phyloP scores from a whole-genome alignment of 2,888 invertebrate species.

The Tubulanus polymorphus region DNA sequence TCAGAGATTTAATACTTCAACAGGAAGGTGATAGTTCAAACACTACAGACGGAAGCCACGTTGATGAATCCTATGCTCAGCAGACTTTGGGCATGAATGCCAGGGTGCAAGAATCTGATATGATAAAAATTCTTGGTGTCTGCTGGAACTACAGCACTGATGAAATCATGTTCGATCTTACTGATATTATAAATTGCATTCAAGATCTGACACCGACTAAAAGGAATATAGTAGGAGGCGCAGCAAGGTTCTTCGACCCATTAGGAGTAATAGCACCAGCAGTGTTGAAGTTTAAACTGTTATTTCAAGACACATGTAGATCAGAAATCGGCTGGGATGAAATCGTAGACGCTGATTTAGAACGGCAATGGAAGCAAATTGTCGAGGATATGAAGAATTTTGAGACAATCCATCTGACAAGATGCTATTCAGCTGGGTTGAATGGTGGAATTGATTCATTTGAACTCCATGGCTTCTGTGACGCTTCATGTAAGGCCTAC shows the following conservation, averaged over 20 bases:
- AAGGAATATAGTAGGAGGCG: neutral
- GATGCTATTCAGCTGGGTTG: neutral
- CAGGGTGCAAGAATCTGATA: too few relatives aligned
- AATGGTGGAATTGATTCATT: neutral
- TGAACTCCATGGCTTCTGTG: neutral
- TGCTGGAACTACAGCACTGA: too few relatives aligned
- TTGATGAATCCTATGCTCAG: too few relatives aligned
- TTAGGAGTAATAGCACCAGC: neutral
- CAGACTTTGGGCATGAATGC: too few relatives aligned
- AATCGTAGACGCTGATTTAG: neutral
- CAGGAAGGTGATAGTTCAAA: too few relatives aligned
- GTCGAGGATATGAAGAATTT: neutral
- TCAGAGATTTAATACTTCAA: too few relatives aligned
- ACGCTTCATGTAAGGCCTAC: neutral
- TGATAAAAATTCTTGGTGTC: too few relatives aligned
- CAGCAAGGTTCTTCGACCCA: neutral
- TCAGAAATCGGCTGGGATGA: neutral
- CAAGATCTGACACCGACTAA: neutral
- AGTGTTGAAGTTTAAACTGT: neutral
- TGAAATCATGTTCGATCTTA: too few relatives aligned
- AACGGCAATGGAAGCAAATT: neutral
- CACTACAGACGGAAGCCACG: too few relatives aligned
- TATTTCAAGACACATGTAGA: neutral
- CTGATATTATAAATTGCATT: too few relatives aligned
- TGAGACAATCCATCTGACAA: neutral